Percentiles rank a stretch among this genome's conserved stretches.
These are phyloP conservation scores for Ricordea florida DNA, from an alignment of 92 coral and sea anemone genomes.

Conservation along the genomic window DNA sequence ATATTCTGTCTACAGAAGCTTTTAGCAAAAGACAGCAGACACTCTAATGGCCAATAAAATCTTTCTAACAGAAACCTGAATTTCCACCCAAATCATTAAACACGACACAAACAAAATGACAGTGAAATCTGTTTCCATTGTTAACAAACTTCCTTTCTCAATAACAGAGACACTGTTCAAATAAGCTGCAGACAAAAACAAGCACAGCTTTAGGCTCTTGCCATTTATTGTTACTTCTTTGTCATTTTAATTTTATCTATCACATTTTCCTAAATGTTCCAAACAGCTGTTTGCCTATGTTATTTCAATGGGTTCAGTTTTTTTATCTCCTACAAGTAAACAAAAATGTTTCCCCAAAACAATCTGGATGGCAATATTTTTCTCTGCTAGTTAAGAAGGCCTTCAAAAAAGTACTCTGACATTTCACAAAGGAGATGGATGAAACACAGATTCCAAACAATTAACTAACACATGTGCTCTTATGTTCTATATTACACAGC, in stretches of 20 bases:
- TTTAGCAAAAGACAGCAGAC: conserved; percentile 1
- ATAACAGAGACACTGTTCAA: neutral
- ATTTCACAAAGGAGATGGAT: too few relatives aligned
- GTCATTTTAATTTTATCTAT: conserved; percentile 16
- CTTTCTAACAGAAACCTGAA: neutral
- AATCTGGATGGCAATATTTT: too few relatives aligned
- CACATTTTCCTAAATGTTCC: conserved; percentile 18
- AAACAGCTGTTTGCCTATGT: conserved; percentile 25
- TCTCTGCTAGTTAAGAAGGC: too few relatives aligned
- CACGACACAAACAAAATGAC: conserved; percentile 8
- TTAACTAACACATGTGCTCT: conserved; percentile 14
- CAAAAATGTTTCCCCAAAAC: neutral
- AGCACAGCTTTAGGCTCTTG: conserved; percentile 29
- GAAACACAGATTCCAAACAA: too few relatives aligned
- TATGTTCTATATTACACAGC: neutral
- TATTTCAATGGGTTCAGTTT: neutral
- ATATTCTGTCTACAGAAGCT: conserved; percentile 14
- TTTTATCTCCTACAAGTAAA: neutral
- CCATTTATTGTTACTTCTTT: conserved; percentile 13
- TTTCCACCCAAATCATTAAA: too few relatives aligned
- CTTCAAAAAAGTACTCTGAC: too few relatives aligned
- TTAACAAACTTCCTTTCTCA: conserved; percentile 7
- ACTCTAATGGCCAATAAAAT: conserved; percentile 2
- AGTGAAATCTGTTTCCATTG: conserved; percentile 12
- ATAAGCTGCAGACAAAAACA: neutral